phyloP scores from a whole-genome alignment of 2,113 vertebrate species.

The Hucho hucho region DNA sequence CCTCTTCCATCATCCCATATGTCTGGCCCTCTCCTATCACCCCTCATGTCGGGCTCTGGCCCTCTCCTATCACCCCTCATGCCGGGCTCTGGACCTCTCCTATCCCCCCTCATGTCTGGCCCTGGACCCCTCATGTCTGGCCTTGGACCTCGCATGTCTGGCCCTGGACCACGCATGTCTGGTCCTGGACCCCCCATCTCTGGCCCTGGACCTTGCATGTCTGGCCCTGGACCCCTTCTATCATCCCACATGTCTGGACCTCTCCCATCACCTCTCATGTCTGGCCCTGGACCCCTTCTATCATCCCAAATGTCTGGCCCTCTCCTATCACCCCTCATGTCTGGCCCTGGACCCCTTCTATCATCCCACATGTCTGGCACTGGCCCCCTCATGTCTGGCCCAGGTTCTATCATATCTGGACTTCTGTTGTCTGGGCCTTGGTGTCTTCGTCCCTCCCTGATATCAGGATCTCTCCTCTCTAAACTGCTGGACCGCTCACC shows the following conservation, averaged over 20 bases:
- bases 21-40: constrained; percentile 1
- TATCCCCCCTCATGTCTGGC: background rate
- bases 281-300: constrained; percentile 5
- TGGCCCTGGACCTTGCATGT: background rate
- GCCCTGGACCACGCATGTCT: background rate
- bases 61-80: constrained; percentile 2
- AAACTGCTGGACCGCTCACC: constrained; percentile 5
- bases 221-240: constrained; percentile 15
- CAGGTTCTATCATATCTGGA: no score
- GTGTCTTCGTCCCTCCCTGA: background rate
- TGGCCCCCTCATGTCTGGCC: constrained; percentile 18
- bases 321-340: constrained; percentile 2
- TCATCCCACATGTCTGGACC: constrained; percentile 5
- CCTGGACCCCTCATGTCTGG: background rate
- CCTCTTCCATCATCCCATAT: background rate
- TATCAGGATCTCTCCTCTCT: background rate
- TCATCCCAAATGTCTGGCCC: constrained; percentile 22
- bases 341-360: background rate
- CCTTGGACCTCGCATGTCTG: background rate
- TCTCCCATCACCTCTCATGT: constrained; percentile 23
- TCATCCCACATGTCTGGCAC: no score
- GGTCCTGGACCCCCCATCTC: constrained; percentile 1
- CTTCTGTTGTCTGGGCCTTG: constrained; percentile 7
- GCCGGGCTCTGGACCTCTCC: background rate
- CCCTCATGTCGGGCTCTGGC: background rate